A percentile compares a stretch with the other conserved stretches of the same genome.
Conservation (phyloP, 2,113 vertebrate genomes). For the Mormyrus lacerda region DNA sequence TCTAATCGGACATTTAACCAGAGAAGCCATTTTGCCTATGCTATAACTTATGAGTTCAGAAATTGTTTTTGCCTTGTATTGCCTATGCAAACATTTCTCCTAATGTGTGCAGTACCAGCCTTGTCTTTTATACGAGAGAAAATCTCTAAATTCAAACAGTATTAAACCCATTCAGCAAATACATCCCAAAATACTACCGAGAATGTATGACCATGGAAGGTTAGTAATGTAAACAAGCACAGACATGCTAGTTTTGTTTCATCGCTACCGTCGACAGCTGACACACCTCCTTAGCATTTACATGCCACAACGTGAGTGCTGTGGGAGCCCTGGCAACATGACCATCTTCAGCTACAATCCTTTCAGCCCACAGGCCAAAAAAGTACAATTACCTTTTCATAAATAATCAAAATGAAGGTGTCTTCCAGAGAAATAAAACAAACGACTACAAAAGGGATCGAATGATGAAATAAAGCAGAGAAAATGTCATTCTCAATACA, state of each 20-base stretch:
- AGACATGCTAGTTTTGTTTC: not conserved
- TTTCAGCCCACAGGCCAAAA: not conserved
- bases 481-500: slow-evolving; percentile 19
- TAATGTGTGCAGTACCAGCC: not conserved
- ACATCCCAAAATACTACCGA: not conserved
- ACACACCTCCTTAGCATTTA: not conserved
- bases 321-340: slow-evolving; percentile 46
- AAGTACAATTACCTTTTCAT: slow-evolving; percentile 44
- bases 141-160: not conserved
- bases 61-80: not conserved
- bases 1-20: not conserved
- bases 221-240: slow-evolving; percentile 1
- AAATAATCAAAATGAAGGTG: slow-evolving; percentile 66
- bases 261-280: not conserved
- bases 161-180: not conserved
- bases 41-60: not conserved
- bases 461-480: slow-evolving; percentile 55
- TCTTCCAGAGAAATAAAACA: slow-evolving; percentile 41
- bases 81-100: not conserved
- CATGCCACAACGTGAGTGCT: slow-evolving; percentile 33
- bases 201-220: not conserved
- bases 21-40: not conserved
- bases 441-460: not conserved
- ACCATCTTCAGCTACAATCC: slow-evolving; percentile 21
- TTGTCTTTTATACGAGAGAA: not conserved